These are phyloP conservation scores for Dioctria linearis DNA, from an alignment of 2,888 invertebrate species.

Conservation along the genomic window DNA sequence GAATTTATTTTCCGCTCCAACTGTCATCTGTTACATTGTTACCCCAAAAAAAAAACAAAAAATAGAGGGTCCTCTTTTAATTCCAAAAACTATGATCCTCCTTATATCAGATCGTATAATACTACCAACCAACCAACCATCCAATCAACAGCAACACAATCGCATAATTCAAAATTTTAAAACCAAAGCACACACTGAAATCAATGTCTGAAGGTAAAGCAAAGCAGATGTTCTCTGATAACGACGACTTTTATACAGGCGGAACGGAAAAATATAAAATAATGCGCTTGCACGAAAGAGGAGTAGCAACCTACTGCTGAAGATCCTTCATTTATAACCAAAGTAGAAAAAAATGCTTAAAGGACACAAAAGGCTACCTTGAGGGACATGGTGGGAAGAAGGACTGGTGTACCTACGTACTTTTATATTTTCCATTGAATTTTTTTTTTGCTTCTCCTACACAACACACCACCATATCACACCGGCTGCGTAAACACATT, in stretches of 20 bases:
- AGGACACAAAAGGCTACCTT: slow-evolving; percentile 45
- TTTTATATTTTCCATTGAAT: slow-evolving; percentile 20
- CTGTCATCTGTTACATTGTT: slow-evolving; percentile 43
- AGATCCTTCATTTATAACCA: neutral
- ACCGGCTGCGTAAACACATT: slow-evolving; percentile 49
- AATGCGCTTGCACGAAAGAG: neutral
- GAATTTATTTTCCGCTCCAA: slow-evolving; percentile 47
- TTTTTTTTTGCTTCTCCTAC: slow-evolving; percentile 18
- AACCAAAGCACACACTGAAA: slow-evolving; percentile 19
- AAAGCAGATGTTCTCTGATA: slow-evolving; percentile 37
- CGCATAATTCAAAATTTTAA: slow-evolving; percentile 8
- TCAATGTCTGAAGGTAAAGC: slow-evolving; percentile 17
- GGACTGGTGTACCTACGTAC: neutral
- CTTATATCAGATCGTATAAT: slow-evolving; percentile 8
- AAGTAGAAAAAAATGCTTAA: slow-evolving; percentile 10
- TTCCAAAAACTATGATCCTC: neutral
- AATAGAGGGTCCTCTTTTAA: neutral
- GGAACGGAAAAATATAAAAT: neutral
- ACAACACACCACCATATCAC: slow-evolving; percentile 23
- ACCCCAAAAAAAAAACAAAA: neutral
- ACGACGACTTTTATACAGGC: slow-evolving; percentile 5
- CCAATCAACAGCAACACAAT: neutral
- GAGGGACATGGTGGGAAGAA: slow-evolving; percentile 49
- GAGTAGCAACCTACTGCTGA: slow-evolving; percentile 33
- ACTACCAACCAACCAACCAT: neutral